phyloP scores from a whole-genome alignment of 2,797 vertebrate species.

The Schizopygopsis pylzovi region DNA sequence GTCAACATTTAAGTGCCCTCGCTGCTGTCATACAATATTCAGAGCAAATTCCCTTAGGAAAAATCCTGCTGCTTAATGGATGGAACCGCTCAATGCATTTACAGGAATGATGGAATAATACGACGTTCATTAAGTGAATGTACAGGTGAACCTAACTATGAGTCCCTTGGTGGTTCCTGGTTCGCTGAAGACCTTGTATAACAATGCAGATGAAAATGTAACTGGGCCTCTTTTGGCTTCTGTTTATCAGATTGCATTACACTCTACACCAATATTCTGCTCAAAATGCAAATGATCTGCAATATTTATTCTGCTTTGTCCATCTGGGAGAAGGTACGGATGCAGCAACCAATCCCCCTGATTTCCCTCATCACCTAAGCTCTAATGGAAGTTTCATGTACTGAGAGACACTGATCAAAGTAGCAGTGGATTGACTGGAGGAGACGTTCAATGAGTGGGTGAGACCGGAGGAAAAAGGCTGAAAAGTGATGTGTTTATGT shows the following conservation, averaged over 20 bases:
- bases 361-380: conserved; percentile 61
- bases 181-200: conserved; percentile 8
- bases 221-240: background rate
- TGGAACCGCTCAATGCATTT: conserved; percentile 44
- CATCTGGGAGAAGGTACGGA: conserved; percentile 16
- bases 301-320: conserved; percentile 52
- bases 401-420: conserved; percentile 70
- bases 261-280: conserved; percentile 46
- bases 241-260: conserved; percentile 67
- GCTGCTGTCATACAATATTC: conserved; percentile 49
- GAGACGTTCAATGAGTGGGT: conserved; percentile 1
- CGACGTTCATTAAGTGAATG: conserved; percentile 50
- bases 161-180: conserved; percentile 14
- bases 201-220: conserved; percentile 29
- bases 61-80: conserved; percentile 54
- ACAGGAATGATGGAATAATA: conserved; percentile 45
- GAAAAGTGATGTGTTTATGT: background rate
- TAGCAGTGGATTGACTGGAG: conserved; percentile 21
- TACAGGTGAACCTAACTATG: conserved; percentile 28
- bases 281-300: conserved; percentile 39
- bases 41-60: conserved; percentile 44
- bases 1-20: conserved; percentile 45
- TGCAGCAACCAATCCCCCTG: conserved; percentile 38
- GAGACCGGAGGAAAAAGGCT: conserved; percentile 2
- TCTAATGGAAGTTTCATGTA: conserved; percentile 79